Evolutionary conservation across 2,797 vertebrate species (phyloP).

Genomic region (Melanotaenia parkinsoni): DNA sequence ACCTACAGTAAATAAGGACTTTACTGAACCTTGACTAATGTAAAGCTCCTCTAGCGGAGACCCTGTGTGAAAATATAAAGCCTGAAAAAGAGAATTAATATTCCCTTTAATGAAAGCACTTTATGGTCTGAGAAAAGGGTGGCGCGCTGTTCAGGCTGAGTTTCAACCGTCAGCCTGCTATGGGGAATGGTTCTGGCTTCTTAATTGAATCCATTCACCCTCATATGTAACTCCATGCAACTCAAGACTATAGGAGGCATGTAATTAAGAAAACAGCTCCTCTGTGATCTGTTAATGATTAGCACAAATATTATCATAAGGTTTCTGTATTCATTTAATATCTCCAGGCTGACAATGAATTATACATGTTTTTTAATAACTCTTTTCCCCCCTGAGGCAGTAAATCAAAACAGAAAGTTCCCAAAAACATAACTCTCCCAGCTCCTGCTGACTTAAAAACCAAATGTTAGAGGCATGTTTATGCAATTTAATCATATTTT

Average conservation of each 20-base stretch:
- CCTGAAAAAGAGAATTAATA: constrained; percentile 6
- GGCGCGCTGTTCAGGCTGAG: constrained; percentile 23
- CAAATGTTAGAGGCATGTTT: background rate
- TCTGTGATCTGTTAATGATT: constrained; percentile 24
- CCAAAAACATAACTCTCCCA: constrained; percentile 3
- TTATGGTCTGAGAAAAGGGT: constrained; percentile 36
- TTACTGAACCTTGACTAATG: constrained; percentile 1
- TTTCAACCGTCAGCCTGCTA: constrained; percentile 15
- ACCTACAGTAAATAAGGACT: background rate
- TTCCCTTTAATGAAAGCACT: constrained; percentile 56
- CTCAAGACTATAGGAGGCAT: constrained; percentile 12
- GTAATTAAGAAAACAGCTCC: constrained; percentile 17
- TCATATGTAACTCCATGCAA: constrained; percentile 17
- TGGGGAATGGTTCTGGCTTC: constrained; percentile 21
- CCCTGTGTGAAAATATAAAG: constrained; percentile 3
- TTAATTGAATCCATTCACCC: constrained; percentile 41
- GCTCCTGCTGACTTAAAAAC: constrained; percentile 6
- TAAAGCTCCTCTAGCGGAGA: constrained; percentile 9
- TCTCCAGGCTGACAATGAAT: constrained; percentile 55
- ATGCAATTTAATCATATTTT: background rate
- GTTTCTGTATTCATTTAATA: constrained; percentile 51
- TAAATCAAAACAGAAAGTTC: constrained; percentile 37
- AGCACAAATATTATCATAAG: constrained; percentile 39
- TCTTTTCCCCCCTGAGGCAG: constrained; percentile 16
- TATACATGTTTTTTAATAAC: constrained; percentile 46